phyloP scores from a whole-genome alignment of 2,888 invertebrate genomes.

The Amphimallon solstitiale region DNA sequence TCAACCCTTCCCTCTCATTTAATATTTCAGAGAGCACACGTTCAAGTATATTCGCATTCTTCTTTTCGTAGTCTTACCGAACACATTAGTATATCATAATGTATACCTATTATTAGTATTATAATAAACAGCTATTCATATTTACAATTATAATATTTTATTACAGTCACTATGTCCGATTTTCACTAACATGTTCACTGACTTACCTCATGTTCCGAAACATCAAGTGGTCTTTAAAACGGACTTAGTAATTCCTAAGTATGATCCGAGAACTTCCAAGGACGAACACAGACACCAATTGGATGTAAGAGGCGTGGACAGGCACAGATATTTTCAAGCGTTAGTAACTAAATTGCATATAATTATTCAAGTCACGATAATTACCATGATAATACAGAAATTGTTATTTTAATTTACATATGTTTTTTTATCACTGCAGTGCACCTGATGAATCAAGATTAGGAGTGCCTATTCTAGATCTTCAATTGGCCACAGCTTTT shows the following conservation, averaged over 20 bases:
- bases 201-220: constrained; percentile 64
- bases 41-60: background rate
- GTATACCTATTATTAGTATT: too few relatives aligned
- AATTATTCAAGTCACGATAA: too few relatives aligned
- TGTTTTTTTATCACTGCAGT: too few relatives aligned
- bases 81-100: background rate
- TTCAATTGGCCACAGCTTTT: background rate
- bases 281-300: background rate
- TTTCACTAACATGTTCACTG: constrained; percentile 71
- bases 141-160: constrained; percentile 11
- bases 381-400: too few relatives aligned
- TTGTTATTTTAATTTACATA: too few relatives aligned
- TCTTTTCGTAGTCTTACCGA: background rate
- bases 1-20: too few relatives aligned
- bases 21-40: background rate
- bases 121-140: background rate
- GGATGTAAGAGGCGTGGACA: constrained; percentile 45
- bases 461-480: too few relatives aligned
- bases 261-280: background rate
- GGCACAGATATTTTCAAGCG: constrained; percentile 46
- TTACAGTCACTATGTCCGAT: constrained; percentile 67
- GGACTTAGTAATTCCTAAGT: constrained; percentile 55
- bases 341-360: constrained; percentile 25
- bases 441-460: too few relatives aligned
- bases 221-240: constrained; percentile 60